Evolutionary conservation across 92 coral and sea anemone genomes (phyloP).

Genomic region (Nematostella vectensis): DNA sequence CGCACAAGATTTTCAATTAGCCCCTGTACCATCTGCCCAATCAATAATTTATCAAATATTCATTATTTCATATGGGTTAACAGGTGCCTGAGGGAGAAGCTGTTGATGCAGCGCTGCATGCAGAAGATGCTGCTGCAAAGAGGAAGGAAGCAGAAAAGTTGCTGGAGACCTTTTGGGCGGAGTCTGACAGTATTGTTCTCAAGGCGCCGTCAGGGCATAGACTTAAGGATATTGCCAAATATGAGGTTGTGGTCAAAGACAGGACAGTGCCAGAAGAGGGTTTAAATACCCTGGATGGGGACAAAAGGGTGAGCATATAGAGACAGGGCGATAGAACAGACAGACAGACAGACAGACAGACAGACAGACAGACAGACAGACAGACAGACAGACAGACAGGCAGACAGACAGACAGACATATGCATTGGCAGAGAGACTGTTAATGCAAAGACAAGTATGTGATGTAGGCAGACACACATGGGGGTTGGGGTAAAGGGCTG

Average conservation of each 20-base stretch:
- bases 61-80: too few relatives aligned
- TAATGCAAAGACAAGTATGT: too few relatives aligned
- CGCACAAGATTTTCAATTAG: too few relatives aligned
- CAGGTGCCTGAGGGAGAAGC: slow-evolving; percentile 47
- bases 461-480: too few relatives aligned
- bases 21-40: too few relatives aligned
- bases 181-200: slow-evolving; percentile 60
- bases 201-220: slow-evolving; percentile 86
- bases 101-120: slow-evolving; percentile 40
- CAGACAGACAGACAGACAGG: too few relatives aligned
- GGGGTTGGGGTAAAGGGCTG: too few relatives aligned
- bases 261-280: slow-evolving; percentile 43
- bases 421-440: too few relatives aligned
- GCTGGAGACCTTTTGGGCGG: slow-evolving; percentile 66
- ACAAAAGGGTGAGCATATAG: slow-evolving; percentile 48
- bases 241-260: slow-evolving; percentile 68
- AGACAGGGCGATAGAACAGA: background rate
- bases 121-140: slow-evolving; percentile 46
- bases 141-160: slow-evolving; percentile 39
- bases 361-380: too few relatives aligned
- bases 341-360: too few relatives aligned
- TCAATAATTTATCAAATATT: too few relatives aligned
- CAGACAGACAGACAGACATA: too few relatives aligned
- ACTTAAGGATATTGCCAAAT: slow-evolving; percentile 86
- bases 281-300: slow-evolving; percentile 56